Conservation (phyloP, 2,113 vertebrate species). For the Haemorhous mexicanus region DNA sequence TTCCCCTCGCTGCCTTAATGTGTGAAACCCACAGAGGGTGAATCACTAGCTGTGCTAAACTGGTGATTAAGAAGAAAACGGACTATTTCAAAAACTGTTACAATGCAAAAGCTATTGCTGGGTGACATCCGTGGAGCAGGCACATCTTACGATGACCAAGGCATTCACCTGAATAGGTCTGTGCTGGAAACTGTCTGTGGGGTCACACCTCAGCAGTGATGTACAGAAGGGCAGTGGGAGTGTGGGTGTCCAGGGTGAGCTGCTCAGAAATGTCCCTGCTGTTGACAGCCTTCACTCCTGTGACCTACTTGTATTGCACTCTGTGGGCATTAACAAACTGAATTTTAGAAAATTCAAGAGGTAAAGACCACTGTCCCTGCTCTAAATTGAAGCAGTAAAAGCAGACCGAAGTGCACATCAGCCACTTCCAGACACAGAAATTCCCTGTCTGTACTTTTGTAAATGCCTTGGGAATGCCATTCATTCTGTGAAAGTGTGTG, state of each 20-base stretch:
- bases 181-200: neutral
- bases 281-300: neutral
- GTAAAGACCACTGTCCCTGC: neutral
- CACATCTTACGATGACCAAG: neutral
- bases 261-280: neutral
- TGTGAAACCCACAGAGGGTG: neutral
- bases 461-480: neutral
- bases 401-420: neutral
- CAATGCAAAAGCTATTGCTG: neutral
- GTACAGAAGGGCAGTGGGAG: neutral
- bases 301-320: fast-evolving
- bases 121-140: neutral
- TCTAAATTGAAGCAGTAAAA: neutral
- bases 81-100: neutral
- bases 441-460: conserved; percentile 9
- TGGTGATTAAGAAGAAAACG: neutral
- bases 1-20: neutral
- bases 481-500: neutral
- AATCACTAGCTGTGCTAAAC: neutral
- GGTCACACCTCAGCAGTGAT: neutral
- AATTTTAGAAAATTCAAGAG: neutral
- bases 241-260: no score
- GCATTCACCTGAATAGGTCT: neutral
- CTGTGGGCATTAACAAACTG: neutral
- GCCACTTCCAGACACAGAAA: neutral